Evolutionary conservation across 2,113 vertebrate genomes (phyloP).

Genomic region (Quiscalus mexicanus): DNA sequence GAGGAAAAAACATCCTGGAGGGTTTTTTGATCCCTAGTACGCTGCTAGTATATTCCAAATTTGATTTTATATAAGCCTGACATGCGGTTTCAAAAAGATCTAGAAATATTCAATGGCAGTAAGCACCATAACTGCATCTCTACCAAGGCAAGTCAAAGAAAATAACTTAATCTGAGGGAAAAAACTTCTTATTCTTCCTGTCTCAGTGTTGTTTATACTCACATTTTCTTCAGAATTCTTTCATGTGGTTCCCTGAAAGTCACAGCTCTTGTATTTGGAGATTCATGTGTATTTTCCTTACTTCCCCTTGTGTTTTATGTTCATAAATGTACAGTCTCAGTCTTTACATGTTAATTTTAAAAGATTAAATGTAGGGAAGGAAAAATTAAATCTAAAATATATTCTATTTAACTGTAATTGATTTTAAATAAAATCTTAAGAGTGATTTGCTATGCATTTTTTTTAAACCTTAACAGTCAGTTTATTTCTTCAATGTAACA

Average conservation of each 20-base stretch:
- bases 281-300: neutral
- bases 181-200: fast-evolving
- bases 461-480: neutral
- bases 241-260: neutral
- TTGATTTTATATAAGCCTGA: neutral
- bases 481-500: neutral
- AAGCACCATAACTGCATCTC: neutral
- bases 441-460: neutral
- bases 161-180: neutral
- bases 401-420: neutral
- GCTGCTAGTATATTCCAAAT: neutral
- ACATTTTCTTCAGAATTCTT: neutral
- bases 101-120: neutral
- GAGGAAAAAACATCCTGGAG: neutral
- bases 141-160: neutral
- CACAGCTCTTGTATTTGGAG: neutral
- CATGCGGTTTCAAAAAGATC: neutral
- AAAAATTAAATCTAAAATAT: neutral
- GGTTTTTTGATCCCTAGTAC: neutral
- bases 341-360: neutral
- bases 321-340: neutral
- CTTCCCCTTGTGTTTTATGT: neutral
- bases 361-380: neutral
- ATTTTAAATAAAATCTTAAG: neutral
- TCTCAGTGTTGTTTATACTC: neutral